Base-by-base conservation (phyloP, 2,888 invertebrate species). In the Timema podura region DNA sequence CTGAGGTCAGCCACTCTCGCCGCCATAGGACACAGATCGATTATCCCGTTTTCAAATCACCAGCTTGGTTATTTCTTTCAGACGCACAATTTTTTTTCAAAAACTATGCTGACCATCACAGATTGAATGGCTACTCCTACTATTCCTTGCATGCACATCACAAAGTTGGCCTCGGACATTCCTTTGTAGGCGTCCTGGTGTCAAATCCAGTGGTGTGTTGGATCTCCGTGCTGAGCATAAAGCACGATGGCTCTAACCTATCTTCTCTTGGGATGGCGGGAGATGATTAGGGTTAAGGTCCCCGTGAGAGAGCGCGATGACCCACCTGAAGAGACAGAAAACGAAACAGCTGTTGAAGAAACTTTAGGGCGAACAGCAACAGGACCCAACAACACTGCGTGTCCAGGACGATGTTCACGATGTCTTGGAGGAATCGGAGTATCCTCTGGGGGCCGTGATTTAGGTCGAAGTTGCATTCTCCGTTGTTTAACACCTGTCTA, bases 161-260 rank as follows among this genome's bases (percentile, higher is more conserved):
- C 89, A 76, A 96, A 90, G 68, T 98, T 93, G 1, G 96, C 95
- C 79, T 95, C n/a, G n/a, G 94, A 78, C 98, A 98, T 80, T 96
- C 93, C 75, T 95, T 90, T 0, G 96, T 96, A 0, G 95, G 94
- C 67, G 90, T 89, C 67, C 95, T 86, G n/a, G 89, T 87, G 1
- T 94, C 95, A 78, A 93, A 95, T 67, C 95, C 98, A 70, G 97
- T 95, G 0, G 96, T 97, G 77, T 96, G 96, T 79, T 98, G 97
- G 0, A 96, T 95, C 84, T 98, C 98, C 73, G 98, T 88, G 75
- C 95, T 96, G 84, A 96, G 98, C 64, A 98, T 87, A 79, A 98
- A 95, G 68, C 95, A 93, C 13, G 97, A 94, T 0, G 95, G 92
- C 85, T 87, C 90, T 92, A 95, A 10, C 86, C 84, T 54, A 82